Base-by-base conservation (phyloP, 2,888 invertebrate species). In the Lissonota sp. region DNA sequence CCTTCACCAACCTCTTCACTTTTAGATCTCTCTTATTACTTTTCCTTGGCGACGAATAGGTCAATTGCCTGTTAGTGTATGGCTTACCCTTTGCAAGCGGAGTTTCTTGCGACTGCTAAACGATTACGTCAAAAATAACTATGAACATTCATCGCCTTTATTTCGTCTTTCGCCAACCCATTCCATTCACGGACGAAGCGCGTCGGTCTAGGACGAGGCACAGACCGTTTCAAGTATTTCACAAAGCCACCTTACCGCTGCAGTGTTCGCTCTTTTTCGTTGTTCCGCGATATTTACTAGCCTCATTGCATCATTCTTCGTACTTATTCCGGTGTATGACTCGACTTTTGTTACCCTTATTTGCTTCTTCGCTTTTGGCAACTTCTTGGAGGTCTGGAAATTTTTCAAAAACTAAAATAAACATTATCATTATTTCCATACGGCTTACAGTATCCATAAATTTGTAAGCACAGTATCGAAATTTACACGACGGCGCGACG, bases 21-120 rank as follows among this genome's bases (percentile, higher is more conserved):
- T 49, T 51, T 49, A 5, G 39, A 51, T n/a, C 66, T 51, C 51
- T 12, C 3, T 37, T 37, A 16, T 46, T 16, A 37, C 51, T 39
- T 5, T n/a, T 51, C 39, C 49, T 49, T 26, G 26, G 26, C 4
- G 49, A 26, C 37, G 51, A 64, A 64, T 51, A 26, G 51, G 49
- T 64, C 46, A 66, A n/a, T 6, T 53, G 49, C 5, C 67, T 67
- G 67, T 10, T 42, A 14, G 14, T 14, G 14, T 42, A 55, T 70
- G 44, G 58, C 58, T 44, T 70, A 58, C 10, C 69, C 57, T 58
- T 44, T 37, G 42, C 57, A 44, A 70, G 6, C 57, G 69, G 69
- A 58, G 69, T 70, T 58, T 70, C 69, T 70, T 70, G 58, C 58
- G 37, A 70, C 69, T 70, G 58, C 46, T 6, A 70, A 70, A 70